Conservation (phyloP, 35 echinoderm and acorn worm genomes). For the Heliocidaris erythrogramma region DNA sequence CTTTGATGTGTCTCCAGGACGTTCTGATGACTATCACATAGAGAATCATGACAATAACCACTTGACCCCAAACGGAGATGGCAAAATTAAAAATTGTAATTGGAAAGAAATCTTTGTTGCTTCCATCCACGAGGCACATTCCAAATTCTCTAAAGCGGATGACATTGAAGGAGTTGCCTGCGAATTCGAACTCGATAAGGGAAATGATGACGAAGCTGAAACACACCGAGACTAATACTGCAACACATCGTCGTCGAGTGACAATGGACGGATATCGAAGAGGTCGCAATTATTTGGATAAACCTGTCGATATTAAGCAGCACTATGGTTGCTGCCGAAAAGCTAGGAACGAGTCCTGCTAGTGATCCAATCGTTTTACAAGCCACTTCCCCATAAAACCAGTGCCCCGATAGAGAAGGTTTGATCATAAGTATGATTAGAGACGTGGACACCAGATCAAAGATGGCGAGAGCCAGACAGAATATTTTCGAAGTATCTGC, state of each 20-base stretch:
- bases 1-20: background rate
- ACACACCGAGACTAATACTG: background rate
- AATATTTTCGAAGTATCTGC: background rate
- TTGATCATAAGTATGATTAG: background rate
- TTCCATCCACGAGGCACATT: background rate
- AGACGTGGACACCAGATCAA: background rate
- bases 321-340: background rate
- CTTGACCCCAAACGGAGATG: background rate
- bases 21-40: background rate
- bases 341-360: background rate
- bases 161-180: background rate
- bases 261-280: background rate
- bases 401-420: conserved; percentile 13
- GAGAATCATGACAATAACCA: background rate
- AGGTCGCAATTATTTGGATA: background rate
- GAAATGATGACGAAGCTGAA: background rate
- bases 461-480: background rate
- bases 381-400: background rate
- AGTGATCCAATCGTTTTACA: background rate
- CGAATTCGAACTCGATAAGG: background rate
- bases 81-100: background rate
- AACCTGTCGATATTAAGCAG: background rate
- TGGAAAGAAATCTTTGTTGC: background rate
- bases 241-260: background rate
- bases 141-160: background rate